phyloP scores from a whole-genome alignment of 2,797 vertebrate species.

The Fistularia commersonii region DNA sequence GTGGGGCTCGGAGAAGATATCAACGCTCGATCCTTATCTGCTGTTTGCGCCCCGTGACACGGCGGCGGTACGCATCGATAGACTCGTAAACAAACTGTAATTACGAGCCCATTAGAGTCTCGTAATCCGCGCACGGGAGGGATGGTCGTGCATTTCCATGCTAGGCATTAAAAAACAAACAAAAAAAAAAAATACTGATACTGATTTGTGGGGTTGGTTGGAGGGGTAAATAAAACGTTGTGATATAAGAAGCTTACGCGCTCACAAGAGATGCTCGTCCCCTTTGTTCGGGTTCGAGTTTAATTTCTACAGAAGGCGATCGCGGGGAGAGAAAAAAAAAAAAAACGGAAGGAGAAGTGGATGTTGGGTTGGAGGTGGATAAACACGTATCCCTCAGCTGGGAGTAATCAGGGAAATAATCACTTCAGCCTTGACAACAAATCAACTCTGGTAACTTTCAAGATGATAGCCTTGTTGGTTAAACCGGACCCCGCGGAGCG shows the following conservation, averaged over 20 bases:
- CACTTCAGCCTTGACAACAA: slow-evolving; percentile 37
- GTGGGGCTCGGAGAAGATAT: slow-evolving; percentile 19
- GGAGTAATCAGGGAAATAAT: slow-evolving; percentile 60
- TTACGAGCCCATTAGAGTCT: slow-evolving; percentile 76
- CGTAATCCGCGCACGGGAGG: slow-evolving; percentile 73
- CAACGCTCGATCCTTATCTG: slow-evolving; percentile 68
- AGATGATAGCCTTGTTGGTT: slow-evolving; percentile 42
- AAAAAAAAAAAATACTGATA: slow-evolving; percentile 70
- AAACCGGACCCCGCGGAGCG: slow-evolving; percentile 40
- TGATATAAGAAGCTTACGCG: slow-evolving; percentile 69
- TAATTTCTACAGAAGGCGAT: slow-evolving; percentile 59
- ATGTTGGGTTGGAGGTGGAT: slow-evolving; percentile 57
- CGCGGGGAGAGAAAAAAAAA: neutral
- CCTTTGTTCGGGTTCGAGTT: slow-evolving; percentile 49
- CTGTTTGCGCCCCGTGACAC: slow-evolving; percentile 55
- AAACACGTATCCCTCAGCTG: slow-evolving; percentile 52
- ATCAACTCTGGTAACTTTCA: slow-evolving; percentile 37
- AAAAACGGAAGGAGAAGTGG: slow-evolving; percentile 49
- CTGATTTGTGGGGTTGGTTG: slow-evolving; percentile 58
- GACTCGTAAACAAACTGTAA: slow-evolving; percentile 78
- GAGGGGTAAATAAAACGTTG: slow-evolving; percentile 69
- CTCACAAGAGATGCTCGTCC: slow-evolving; percentile 54
- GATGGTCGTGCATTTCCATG: slow-evolving; percentile 65
- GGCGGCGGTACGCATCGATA: slow-evolving; percentile 73
- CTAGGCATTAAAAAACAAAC: slow-evolving; percentile 64